phyloP scores from a whole-genome alignment of 2,113 vertebrate species.

The Tauraco erythrolophus region DNA sequence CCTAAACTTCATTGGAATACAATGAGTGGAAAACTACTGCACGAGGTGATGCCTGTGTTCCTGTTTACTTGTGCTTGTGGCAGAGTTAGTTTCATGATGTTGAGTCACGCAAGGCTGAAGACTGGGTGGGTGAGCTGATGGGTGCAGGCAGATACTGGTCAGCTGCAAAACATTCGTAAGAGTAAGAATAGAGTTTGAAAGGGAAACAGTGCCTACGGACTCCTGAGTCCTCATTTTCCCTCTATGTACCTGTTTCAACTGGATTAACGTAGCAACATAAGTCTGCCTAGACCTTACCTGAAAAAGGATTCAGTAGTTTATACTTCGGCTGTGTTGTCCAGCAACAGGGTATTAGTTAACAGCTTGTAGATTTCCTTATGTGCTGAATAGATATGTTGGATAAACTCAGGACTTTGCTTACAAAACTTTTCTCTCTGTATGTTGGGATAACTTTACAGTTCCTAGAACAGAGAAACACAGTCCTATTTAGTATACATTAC shows the following conservation, averaged over 20 bases:
- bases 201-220: not conserved
- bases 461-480: not conserved
- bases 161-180: not conserved
- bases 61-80: not conserved
- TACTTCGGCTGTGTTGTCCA: not conserved
- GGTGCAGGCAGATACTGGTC: not conserved
- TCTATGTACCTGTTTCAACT: fast-evolving
- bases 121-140: not conserved
- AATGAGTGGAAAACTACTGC: not conserved
- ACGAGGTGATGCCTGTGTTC: not conserved
- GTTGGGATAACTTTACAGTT: not conserved
- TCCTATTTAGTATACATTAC: not conserved
- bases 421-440: not conserved
- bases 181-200: not conserved
- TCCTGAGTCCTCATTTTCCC: not conserved
- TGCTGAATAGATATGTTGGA: not conserved
- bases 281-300: not conserved
- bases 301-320: not conserved
- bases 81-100: not conserved
- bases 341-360: not conserved
- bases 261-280: not conserved
- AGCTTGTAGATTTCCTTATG: not conserved
- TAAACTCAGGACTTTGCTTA: not conserved
- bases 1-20: not conserved
- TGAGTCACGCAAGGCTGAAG: not conserved